Evolutionary conservation across 2,888 invertebrate species (phyloP).

Genomic region (Bellardia bayeri): DNA sequence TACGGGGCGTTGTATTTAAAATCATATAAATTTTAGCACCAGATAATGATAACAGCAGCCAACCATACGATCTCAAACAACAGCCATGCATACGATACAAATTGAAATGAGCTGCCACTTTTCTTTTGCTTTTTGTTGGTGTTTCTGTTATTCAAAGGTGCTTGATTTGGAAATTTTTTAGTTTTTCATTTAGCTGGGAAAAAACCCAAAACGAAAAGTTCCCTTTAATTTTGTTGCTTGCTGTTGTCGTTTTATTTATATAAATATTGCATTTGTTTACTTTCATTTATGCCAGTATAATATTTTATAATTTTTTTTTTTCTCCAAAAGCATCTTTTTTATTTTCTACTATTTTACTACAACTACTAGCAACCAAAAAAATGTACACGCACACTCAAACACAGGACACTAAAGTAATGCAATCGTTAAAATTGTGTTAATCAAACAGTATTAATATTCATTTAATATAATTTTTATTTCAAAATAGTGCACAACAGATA

Average conservation of each 20-base stretch:
- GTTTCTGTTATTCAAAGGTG: conserved; percentile 45
- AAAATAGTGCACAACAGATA: too few species aligned
- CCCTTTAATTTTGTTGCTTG: conserved; percentile 30
- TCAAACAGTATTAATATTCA: not conserved
- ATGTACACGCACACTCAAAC: not conserved
- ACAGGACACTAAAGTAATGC: conserved; percentile 17
- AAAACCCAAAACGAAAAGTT: conserved; percentile 34
- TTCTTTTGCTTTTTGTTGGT: not conserved
- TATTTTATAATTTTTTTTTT: conserved; percentile 54
- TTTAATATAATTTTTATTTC: too few species aligned
- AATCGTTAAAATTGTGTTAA: not conserved
- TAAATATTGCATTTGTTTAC: conserved; percentile 63
- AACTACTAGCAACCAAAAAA: conserved; percentile 24
- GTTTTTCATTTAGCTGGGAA: conserved; percentile 51
- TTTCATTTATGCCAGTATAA: conserved; percentile 65
- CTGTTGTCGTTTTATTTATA: conserved; percentile 34
- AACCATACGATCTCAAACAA: conserved; percentile 6
- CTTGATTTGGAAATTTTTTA: conserved; percentile 55
- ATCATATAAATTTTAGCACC: conserved; percentile 59
- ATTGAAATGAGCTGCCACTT: conserved; percentile 47
- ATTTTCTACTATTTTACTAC: conserved; percentile 35
- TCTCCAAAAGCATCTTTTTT: conserved; percentile 35
- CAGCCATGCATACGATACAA: conserved; percentile 32
- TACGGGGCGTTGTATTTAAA: conserved; percentile 68
- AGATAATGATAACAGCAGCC: conserved; percentile 65